Base-by-base conservation (phyloP, 64 coral and sea anemone species). In the Montipora capricornis region DNA sequence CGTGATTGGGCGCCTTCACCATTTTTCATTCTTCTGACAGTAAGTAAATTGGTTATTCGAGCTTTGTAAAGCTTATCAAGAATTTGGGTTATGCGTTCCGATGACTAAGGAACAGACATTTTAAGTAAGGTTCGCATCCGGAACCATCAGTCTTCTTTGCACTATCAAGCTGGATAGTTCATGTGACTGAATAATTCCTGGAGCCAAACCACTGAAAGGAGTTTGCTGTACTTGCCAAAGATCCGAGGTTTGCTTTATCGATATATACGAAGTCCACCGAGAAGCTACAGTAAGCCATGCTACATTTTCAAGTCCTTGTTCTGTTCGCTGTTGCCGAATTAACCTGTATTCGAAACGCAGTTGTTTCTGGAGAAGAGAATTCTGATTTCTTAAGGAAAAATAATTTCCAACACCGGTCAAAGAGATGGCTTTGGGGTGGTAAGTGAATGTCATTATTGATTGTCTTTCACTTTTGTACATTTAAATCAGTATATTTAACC, bases 21-120 rank as follows among this genome's bases (percentile, higher is more conserved):
- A 78, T 8, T 26, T 12, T 61, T 52, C 26, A 5, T 61, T 73
- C n/a, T 20, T 44, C 8, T 51, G 4, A 71, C 64, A 69, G 2
- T 14, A 11, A 48, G 5, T 55, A 8, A 71, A 59, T 11, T 10
- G 20, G 60, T 86, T 48, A 86, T 50, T 49, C 44, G 66, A 73
- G 82, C 82, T 86, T 71, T 71, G 16, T 22, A 86, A 71, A 73
- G 82, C 82, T 86, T 73, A 71, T 86, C 82, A 50, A 69, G 61
- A 86, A 73, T 86, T 86, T 20, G 66, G 45, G 66, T 73, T 64
- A 70, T 44, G 47, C 17, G 58, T 50, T 2, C 19, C 47, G 16
- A 49, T 46, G 13, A 22, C 82, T 69, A 11, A 73, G 16, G 59
- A 73, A 17, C 46, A 4, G 9, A 47, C 12, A n/a, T n/a, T 26